phyloP scores from a whole-genome alignment of 2,888 invertebrate species.

The Marronus borbonicus region DNA sequence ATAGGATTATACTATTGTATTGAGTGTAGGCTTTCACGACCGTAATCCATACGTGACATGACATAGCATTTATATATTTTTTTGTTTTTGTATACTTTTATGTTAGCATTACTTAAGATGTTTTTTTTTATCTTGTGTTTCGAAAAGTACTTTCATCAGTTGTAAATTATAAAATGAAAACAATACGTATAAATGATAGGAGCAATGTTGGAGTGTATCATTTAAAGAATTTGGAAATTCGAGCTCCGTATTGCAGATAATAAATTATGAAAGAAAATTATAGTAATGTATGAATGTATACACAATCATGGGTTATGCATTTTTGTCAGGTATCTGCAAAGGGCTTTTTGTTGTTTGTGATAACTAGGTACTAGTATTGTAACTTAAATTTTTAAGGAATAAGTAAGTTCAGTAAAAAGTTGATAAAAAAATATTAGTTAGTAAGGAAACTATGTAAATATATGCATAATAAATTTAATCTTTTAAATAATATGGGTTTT shows the following conservation, averaged over 20 bases:
- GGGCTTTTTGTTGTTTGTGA: constrained; percentile 54
- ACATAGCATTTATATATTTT: too few species aligned
- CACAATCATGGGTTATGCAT: constrained; percentile 48
- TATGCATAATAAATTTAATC: constrained; percentile 53
- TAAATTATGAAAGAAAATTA: constrained; percentile 27
- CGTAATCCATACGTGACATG: too few species aligned
- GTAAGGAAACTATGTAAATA: constrained; percentile 51
- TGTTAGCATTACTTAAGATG: constrained; percentile 29
- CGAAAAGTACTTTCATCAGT: background rate
- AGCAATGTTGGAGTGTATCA: constrained; percentile 8
- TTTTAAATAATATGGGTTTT: constrained; percentile 49
- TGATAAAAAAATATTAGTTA: constrained; percentile 38
- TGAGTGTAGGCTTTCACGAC: too few species aligned
- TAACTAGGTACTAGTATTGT: constrained; percentile 52
- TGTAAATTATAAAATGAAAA: background rate
- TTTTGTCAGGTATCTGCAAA: constrained; percentile 48
- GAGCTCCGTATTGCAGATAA: constrained; percentile 47
- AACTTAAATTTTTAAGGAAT: constrained; percentile 50
- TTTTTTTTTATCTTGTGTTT: constrained; percentile 8
- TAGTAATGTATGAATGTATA: constrained; percentile 39
- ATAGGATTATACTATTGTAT: too few species aligned
- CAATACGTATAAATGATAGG: constrained; percentile 12
- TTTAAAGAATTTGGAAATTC: constrained; percentile 42
- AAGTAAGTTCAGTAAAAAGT: constrained; percentile 46
- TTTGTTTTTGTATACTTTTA: background rate